Conservation (phyloP, 2,888 invertebrate genomes). For the Agrochola litura region DNA sequence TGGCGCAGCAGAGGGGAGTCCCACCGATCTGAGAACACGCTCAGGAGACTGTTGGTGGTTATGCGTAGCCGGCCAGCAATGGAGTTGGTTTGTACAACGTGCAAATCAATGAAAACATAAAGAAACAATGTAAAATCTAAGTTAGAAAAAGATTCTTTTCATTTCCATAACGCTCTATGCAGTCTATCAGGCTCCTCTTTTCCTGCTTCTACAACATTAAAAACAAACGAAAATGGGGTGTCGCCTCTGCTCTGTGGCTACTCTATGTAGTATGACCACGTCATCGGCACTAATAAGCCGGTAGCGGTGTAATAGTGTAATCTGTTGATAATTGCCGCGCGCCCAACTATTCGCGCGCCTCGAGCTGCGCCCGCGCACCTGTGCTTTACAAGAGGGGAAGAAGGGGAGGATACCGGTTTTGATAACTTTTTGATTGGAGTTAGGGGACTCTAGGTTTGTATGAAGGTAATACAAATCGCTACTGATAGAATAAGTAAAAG, state of each 20-base stretch:
- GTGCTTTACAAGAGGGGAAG: conserved; percentile 33
- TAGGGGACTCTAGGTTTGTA: neutral
- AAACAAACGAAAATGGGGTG: neutral
- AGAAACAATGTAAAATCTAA: neutral
- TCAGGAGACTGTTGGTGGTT: no score
- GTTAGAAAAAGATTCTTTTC: neutral
- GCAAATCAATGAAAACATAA: no score
- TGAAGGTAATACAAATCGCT: no score
- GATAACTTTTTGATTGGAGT: neutral
- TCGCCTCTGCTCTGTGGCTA: conserved; percentile 17
- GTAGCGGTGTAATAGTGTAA: conserved; percentile 82
- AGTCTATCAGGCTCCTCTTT: neutral
- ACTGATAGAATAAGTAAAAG: neutral
- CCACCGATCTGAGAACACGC: no score
- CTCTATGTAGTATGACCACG: conserved; percentile 74
- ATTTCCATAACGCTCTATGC: neutral
- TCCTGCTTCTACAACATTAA: neutral
- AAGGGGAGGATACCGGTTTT: neutral
- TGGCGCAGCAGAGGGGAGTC: no score
- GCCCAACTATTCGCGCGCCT: conserved; percentile 60
- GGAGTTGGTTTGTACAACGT: no score
- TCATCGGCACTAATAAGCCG: conserved; percentile 88
- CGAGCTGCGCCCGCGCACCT: conserved; percentile 60
- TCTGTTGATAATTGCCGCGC: conserved; percentile 66
- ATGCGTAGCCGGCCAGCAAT: no score